A percentile compares a stretch with the other conserved stretches of the same genome.
phyloP scores from a whole-genome alignment of 2,797 vertebrate species.

The Tapera naevia region DNA sequence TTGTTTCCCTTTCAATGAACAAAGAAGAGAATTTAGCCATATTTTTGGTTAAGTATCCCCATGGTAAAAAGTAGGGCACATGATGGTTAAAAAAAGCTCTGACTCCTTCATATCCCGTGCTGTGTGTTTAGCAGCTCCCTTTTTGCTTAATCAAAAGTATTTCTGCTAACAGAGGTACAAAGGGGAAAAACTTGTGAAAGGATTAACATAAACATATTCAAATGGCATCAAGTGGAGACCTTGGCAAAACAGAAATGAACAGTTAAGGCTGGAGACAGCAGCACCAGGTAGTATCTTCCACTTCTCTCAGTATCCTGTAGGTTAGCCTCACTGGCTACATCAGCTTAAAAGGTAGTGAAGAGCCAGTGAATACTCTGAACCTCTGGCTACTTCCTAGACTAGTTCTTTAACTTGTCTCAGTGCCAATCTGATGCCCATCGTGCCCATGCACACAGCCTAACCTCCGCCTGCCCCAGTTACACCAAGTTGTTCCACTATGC shows the following conservation, averaged over 20 bases:
- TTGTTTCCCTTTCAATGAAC: neutral
- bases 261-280: neutral
- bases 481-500: accelerated
- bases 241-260: neutral
- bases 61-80: neutral
- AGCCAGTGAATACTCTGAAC: neutral
- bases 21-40: neutral
- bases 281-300: neutral
- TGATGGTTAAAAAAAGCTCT: neutral
- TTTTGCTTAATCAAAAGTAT: neutral
- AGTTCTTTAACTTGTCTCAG: neutral
- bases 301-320: accelerated
- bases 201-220: neutral
- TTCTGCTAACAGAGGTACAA: neutral
- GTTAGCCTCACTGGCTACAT: neutral
- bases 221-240: neutral
- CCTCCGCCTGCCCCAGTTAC: neutral
- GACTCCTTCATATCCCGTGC: neutral
- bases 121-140: neutral
- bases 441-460: neutral
- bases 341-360: neutral
- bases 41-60: neutral
- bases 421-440: accelerated
- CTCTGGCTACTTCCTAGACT: neutral
- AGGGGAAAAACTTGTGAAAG: neutral